Base-by-base conservation (phyloP, 2,113 vertebrate species). In the Myotis davidii region DNA sequence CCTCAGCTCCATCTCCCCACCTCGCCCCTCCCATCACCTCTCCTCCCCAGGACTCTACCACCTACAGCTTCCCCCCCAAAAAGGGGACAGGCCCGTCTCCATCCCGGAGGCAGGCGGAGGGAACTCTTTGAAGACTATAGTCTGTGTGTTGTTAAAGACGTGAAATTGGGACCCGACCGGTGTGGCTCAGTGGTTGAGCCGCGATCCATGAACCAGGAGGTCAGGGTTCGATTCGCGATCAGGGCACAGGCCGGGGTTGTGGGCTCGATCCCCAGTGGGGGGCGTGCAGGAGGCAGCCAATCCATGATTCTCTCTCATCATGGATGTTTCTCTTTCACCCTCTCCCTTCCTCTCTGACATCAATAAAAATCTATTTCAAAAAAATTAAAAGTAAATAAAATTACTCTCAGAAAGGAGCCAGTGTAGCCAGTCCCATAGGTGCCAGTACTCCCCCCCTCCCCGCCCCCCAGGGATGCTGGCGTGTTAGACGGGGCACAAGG, bases 381-480 rank as follows among this genome's bases (percentile, higher is more conserved):
- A 59, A 16, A 50, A 45, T 10, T 45, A 9, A 23, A 23, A 59
- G 23, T 8, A 56, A 21, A 56, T 82, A 39, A 59, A 76, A 39
- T 10, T 17, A 8, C 20, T 42, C 45, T 76, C 7, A 23, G 52
- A 4, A 67, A 79, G 23, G 61, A 74, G 21, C 37, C 3, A 27
- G 13, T 2, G n/a, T 42, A 2, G 6, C 14, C 0, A 4, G 14
- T 4, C 27, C 48, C 50, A 6, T 23, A 3, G 59, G 17, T 18
- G 0, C 23, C 18, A 89, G 39, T 14, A 59, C 1, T 0, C 16
- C 64, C 61, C 39, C 39, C 39, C 5, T 1, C 0, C 18, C 56
- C 37, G n/a, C 37, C 27, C 88, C 48, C 32, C n/a, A 25, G 39
- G 27, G 45, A 64, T 0, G 20, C 42, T 16, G 10, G 45, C 4